These are phyloP conservation scores for Sussaba pulchella DNA, from an alignment of 2,888 invertebrate genomes.

Conservation along the genomic window DNA sequence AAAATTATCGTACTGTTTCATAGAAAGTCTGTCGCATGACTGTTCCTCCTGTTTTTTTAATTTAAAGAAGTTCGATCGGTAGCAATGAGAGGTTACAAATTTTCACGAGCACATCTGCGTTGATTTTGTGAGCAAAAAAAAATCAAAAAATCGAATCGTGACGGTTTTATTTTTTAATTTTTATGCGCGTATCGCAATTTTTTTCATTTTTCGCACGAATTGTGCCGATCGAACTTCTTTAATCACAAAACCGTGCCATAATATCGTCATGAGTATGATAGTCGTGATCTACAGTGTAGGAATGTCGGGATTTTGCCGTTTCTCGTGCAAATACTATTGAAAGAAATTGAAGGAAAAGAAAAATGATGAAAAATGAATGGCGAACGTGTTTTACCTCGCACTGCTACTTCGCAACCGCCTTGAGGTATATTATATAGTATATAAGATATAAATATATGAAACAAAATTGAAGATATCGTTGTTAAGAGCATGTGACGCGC, in stretches of 20 bases:
- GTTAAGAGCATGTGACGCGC: conserved; percentile 12
- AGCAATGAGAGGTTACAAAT: too few species aligned
- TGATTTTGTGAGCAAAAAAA: too few species aligned
- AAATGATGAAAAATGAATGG: conserved; percentile 37
- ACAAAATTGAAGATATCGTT: conserved; percentile 24
- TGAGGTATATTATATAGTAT: conserved; percentile 60
- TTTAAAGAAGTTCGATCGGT: conserved; percentile 1
- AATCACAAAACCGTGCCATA: conserved; percentile 70
- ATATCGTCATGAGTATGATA: conserved; percentile 61
- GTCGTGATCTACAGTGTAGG: conserved; percentile 51
- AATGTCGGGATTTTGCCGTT: conserved; percentile 29
- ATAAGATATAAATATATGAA: conserved; percentile 10
- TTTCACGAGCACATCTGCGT: too few species aligned
- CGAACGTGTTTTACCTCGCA: conserved; percentile 73
- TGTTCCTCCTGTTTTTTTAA: conserved; percentile 42
- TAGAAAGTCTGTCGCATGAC: conserved; percentile 19
- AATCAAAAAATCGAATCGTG: too few species aligned
- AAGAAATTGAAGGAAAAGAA: conserved; percentile 5
- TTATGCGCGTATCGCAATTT: too few species aligned
- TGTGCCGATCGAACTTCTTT: conserved; percentile 6
- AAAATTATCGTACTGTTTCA: conserved; percentile 1
- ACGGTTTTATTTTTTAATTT: too few species aligned
- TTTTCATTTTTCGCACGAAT: neutral
- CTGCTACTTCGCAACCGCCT: conserved; percentile 74
- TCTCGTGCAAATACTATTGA: conserved; percentile 50